Percentiles rank a stretch among this genome's conserved stretches.
Evolutionary conservation across 2,888 invertebrate species (phyloP).

Genomic region (Sepiola atlantica): DNA sequence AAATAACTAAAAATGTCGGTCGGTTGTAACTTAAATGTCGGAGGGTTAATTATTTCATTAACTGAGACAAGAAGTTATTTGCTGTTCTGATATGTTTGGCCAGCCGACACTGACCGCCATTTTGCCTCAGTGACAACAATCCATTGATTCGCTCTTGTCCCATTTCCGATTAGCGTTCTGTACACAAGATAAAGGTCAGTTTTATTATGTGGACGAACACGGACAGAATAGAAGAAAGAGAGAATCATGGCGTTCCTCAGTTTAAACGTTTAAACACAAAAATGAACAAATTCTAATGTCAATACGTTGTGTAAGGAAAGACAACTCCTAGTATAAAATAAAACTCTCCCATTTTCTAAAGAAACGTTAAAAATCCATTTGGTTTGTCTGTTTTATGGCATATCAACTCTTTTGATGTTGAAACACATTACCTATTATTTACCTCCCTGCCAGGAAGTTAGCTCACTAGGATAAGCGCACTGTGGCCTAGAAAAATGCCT

Average conservation of each 20-base stretch:
- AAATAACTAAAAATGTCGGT: background rate
- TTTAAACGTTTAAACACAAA: background rate
- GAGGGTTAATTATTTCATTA: background rate
- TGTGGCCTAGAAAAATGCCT: too few species aligned
- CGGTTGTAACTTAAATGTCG: background rate
- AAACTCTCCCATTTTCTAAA: too few species aligned
- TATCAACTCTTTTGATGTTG: too few species aligned
- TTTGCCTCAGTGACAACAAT: background rate
- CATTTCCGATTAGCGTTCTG: background rate
- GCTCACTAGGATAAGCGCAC: too few species aligned
- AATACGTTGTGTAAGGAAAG: too few species aligned
- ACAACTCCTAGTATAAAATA: too few species aligned
- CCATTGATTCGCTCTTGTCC: background rate
- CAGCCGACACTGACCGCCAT: background rate
- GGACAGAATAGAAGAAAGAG: background rate
- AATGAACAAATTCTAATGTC: background rate
- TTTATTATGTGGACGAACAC: background rate
- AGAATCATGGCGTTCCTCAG: background rate
- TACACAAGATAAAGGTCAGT: slow-evolving; percentile 8
- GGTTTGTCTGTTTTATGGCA: too few species aligned
- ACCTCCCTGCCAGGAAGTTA: too few species aligned
- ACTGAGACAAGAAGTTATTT: slow-evolving; percentile 12
- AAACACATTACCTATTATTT: too few species aligned
- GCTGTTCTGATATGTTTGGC: background rate
- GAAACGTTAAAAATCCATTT: too few species aligned